These are phyloP conservation scores for Micromesistius poutassou DNA, from an alignment of 2,797 vertebrate genomes.

Conservation along the genomic window DNA sequence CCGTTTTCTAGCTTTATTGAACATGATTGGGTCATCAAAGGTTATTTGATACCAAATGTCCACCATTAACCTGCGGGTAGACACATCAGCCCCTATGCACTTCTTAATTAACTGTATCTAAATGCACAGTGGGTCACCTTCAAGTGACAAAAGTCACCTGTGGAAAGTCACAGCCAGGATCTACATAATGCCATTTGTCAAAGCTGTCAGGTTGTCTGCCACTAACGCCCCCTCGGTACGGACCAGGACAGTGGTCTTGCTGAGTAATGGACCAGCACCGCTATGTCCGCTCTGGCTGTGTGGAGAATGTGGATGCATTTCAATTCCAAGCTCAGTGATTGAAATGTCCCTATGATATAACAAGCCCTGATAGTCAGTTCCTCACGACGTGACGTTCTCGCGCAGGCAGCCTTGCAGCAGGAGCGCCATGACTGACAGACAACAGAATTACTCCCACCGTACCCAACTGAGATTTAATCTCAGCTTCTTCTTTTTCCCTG, in stretches of 20 bases:
- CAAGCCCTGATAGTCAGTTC: constrained; percentile 25
- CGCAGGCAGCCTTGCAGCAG: constrained; percentile 21
- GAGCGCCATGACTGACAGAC: constrained; percentile 32
- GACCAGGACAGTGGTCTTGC: constrained; percentile 17
- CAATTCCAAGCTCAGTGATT: constrained; percentile 43
- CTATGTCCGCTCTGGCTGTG: neutral
- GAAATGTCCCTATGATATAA: constrained; percentile 17
- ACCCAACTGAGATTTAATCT: constrained; percentile 45
- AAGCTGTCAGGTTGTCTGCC: constrained; percentile 37
- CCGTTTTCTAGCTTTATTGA: neutral
- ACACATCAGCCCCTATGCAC: neutral
- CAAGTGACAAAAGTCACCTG: constrained; percentile 25
- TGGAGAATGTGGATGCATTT: constrained; percentile 31
- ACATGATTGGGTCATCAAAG: neutral
- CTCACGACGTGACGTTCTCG: constrained; percentile 30
- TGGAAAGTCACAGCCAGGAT: constrained; percentile 27
- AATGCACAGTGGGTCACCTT: neutral
- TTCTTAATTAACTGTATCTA: neutral
- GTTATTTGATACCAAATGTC: neutral
- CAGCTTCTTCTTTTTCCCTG: constrained; percentile 22
- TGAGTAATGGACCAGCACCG: constrained; percentile 27
- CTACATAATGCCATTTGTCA: constrained; percentile 51
- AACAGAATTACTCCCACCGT: constrained; percentile 30
- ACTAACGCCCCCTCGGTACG: constrained; percentile 30
- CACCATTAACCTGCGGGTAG: neutral